phyloP scores from a whole-genome alignment of 2,113 vertebrate genomes.

The Cyrtonyx montezumae region DNA sequence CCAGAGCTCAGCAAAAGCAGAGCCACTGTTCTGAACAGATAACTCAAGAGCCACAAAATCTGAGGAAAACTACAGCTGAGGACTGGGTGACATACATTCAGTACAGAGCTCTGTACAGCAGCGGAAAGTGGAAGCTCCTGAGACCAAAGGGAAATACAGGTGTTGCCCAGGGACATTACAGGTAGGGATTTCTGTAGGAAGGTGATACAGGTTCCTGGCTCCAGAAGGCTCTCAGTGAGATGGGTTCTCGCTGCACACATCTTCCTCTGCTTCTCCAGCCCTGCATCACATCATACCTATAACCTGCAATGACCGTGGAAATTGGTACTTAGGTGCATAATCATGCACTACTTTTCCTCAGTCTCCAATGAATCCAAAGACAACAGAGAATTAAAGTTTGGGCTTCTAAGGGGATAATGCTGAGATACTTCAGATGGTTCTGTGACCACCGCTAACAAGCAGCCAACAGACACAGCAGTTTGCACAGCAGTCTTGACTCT shows the following conservation, averaged over 20 bases:
- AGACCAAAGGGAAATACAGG: not conserved
- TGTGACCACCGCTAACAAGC: not conserved
- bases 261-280: not conserved
- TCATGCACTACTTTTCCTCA: not conserved
- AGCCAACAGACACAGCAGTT: not conserved
- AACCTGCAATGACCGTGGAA: not conserved
- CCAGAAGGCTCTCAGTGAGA: not conserved
- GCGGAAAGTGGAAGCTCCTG: not conserved
- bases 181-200: not conserved
- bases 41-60: not conserved
- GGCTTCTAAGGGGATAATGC: not conserved
- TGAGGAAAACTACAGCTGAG: not conserved
- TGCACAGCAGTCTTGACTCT: not conserved
- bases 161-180: not conserved
- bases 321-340: not conserved
- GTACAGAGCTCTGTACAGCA: not conserved
- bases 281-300: not conserved
- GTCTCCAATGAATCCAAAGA: not conserved
- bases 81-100: not conserved
- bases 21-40: not conserved
- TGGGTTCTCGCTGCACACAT: not conserved
- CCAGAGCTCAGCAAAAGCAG: not conserved
- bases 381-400: not conserved
- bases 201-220: not conserved
- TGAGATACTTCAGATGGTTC: not conserved